These are phyloP conservation scores for Phortica magna DNA, from an alignment of 2,888 invertebrate genomes.

Conservation along the genomic window DNA sequence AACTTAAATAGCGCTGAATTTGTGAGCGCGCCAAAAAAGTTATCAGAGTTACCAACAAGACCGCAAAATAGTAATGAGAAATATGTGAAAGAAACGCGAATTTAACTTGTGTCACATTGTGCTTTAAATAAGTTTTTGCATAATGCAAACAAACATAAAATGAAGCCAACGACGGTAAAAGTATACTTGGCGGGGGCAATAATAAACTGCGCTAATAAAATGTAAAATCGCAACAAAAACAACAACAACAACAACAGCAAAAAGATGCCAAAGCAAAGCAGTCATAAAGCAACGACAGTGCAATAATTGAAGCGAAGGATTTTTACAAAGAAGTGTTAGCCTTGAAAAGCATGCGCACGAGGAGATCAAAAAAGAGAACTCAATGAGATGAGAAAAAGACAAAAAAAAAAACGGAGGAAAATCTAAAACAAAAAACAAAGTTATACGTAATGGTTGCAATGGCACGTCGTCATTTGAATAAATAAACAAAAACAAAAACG, in stretches of 20 bases:
- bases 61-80: too few relatives aligned
- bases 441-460: neutral
- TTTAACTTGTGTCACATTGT: too few relatives aligned
- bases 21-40: too few relatives aligned
- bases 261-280: neutral
- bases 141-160: too few relatives aligned
- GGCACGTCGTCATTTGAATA: conserved; percentile 26
- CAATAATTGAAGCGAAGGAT: conserved; percentile 7
- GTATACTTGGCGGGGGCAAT: too few relatives aligned
- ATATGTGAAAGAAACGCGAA: too few relatives aligned
- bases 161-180: too few relatives aligned
- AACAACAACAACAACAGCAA: neutral
- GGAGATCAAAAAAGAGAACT: neutral
- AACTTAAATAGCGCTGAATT: too few relatives aligned
- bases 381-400: neutral
- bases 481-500: neutral
- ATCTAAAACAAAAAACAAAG: neutral
- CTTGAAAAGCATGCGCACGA: conserved; percentile 15
- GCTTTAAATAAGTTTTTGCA: too few relatives aligned
- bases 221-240: neutral
- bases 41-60: too few relatives aligned
- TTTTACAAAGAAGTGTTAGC: neutral
- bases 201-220: too few relatives aligned
- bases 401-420: neutral
- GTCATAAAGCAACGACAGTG: conserved; percentile 9